Evolutionary conservation across 2,888 invertebrate genomes (phyloP).

Genomic region (Steinernema hermaphroditum): DNA sequence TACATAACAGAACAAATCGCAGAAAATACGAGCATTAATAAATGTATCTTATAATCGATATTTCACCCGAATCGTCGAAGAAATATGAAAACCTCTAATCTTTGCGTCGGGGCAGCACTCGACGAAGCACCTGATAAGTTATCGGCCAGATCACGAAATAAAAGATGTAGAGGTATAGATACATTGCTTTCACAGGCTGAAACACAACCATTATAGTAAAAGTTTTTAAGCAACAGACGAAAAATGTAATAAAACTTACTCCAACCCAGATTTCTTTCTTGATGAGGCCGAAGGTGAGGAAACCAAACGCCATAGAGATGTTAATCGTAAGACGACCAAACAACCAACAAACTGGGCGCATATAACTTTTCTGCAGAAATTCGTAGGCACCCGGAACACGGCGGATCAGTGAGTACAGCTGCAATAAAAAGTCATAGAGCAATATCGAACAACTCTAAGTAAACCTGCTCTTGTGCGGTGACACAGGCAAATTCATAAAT

Average conservation of each 20-base stretch:
- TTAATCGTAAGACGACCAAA: conserved; percentile 59
- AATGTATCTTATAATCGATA: not conserved
- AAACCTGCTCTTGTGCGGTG: conserved; percentile 80
- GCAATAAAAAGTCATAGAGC: conserved; percentile 32
- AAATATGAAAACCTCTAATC: not conserved
- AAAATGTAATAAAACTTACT: conserved; percentile 42
- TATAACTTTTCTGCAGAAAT: conserved; percentile 48
- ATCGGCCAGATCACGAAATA: conserved; percentile 60
- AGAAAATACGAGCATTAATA: not conserved
- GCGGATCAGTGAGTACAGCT: conserved; percentile 59
- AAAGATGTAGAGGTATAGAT: conserved; percentile 59
- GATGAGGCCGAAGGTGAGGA: conserved; percentile 66
- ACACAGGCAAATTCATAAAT: conserved; percentile 86
- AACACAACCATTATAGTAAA: conserved; percentile 35
- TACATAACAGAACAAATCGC: no score
- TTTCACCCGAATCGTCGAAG: conserved; percentile 24
- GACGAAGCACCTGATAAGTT: conserved; percentile 47
- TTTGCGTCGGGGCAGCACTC: conserved; percentile 47
- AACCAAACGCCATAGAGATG: conserved; percentile 64
- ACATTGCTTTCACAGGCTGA: conserved; percentile 60
- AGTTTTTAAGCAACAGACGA: conserved; percentile 4
- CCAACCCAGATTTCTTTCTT: conserved; percentile 64
- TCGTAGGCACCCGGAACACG: conserved; percentile 53
- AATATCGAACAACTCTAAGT: no score
- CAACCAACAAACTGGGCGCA: conserved; percentile 55